Evolutionary conservation across 2,113 vertebrate genomes (phyloP).

Genomic region (Mugil cephalus): DNA sequence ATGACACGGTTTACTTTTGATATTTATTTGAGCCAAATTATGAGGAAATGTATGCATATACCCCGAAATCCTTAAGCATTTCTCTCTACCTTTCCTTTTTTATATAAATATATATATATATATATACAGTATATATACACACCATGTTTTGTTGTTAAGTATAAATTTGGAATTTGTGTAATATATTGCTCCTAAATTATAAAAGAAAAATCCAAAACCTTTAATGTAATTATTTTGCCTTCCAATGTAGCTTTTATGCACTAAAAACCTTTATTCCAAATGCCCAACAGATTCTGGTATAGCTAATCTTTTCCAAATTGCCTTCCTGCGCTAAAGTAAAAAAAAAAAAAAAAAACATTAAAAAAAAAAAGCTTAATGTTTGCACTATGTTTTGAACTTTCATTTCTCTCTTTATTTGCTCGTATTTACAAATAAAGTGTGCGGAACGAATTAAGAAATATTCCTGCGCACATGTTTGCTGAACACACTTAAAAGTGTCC

Average conservation of each 20-base stretch:
- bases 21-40: slow-evolving; percentile 88
- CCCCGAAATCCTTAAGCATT: slow-evolving; percentile 77
- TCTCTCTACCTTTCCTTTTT: slow-evolving; percentile 63
- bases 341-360: slow-evolving; percentile 47
- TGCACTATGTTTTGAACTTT: slow-evolving; percentile 78
- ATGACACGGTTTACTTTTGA: slow-evolving; percentile 79
- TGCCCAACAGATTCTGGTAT: slow-evolving; percentile 58
- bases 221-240: slow-evolving; percentile 85
- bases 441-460: slow-evolving; percentile 33
- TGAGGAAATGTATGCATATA: slow-evolving; percentile 74
- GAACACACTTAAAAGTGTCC: slow-evolving; percentile 54
- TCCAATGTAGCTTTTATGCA: slow-evolving; percentile 86
- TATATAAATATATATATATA: slow-evolving; percentile 43
- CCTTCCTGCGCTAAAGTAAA: slow-evolving; percentile 52
- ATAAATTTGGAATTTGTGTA: slow-evolving; percentile 87
- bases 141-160: slow-evolving; percentile 77
- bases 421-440: slow-evolving; percentile 43
- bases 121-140: slow-evolving; percentile 66
- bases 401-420: slow-evolving; percentile 21
- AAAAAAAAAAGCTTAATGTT: slow-evolving; percentile 62
- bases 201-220: slow-evolving; percentile 70
- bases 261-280: slow-evolving; percentile 82
- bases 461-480: slow-evolving; percentile 36
- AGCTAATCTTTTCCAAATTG: slow-evolving; percentile 59
- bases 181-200: slow-evolving; percentile 89